These are phyloP conservation scores for Serinus canaria DNA, from an alignment of 2,113 vertebrate genomes.

Conservation along the genomic window DNA sequence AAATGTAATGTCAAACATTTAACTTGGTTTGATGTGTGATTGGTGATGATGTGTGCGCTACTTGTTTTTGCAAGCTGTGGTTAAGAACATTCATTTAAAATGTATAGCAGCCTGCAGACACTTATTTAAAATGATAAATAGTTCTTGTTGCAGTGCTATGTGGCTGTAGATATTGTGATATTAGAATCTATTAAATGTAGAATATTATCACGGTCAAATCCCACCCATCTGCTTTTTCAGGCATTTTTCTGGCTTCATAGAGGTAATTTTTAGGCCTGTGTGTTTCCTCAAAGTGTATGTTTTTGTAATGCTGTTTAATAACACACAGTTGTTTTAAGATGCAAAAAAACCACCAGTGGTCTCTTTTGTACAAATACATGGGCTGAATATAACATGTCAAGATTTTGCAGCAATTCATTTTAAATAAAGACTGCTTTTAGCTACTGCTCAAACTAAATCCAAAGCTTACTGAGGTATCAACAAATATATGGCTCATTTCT, in stretches of 20 bases:
- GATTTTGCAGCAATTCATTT: not conserved
- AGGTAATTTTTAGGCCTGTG: not conserved
- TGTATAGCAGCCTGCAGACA: constrained; percentile 7
- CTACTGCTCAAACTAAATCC: not conserved
- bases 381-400: not conserved
- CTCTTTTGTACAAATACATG: not conserved
- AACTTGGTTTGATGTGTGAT: constrained; percentile 34
- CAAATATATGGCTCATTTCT: not conserved
- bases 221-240: not conserved
- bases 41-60: not conserved
- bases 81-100: constrained; percentile 40
- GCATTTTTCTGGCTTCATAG: not conserved
- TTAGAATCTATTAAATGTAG: not conserved
- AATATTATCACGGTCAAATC: not conserved
- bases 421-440: not conserved
- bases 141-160: not conserved
- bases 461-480: not conserved
- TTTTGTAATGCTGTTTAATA: not conserved
- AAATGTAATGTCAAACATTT: constrained; percentile 43
- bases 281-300: not conserved
- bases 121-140: constrained; percentile 25
- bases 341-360: not conserved
- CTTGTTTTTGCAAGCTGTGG: constrained; percentile 2
- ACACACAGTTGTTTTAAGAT: not conserved
- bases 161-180: not conserved